A percentile compares a stretch with the other conserved stretches of the same genome.
phyloP scores from a whole-genome alignment of 2,113 vertebrate genomes.

The Oreochromis spilurus region DNA sequence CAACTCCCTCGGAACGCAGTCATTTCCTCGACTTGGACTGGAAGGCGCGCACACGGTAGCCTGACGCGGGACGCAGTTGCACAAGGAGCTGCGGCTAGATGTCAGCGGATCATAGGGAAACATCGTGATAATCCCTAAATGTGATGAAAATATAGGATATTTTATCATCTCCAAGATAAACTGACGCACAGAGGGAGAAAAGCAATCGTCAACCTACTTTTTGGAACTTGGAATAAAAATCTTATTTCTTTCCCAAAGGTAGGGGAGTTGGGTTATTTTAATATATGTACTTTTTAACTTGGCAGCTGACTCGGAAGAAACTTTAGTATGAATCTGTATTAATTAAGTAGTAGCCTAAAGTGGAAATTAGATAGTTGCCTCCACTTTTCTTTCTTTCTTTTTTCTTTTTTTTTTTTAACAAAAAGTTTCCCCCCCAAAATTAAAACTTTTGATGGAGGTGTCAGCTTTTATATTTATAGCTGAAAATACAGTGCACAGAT shows the following conservation, averaged over 20 bases:
- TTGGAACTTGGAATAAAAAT: conserved; percentile 45
- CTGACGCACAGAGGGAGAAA: conserved; percentile 6
- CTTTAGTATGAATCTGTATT: not conserved
- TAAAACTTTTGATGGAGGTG: not conserved
- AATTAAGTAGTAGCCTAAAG: not conserved
- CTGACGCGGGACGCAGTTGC: conserved; percentile 20
- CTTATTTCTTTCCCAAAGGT: conserved; percentile 48
- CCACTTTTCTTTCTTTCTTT: not conserved
- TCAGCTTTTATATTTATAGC: not conserved
- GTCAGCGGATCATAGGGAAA: conserved; percentile 31
- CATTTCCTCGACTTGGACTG: conserved; percentile 44
- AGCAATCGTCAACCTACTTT: not conserved
- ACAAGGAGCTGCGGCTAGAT: conserved; percentile 36
- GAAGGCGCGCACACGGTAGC: conserved; percentile 14
- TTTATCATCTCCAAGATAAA: conserved; percentile 31
- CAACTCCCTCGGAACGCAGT: conserved; percentile 42
- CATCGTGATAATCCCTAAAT: conserved; percentile 44
- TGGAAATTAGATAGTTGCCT: not conserved
- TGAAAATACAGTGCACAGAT: not conserved
- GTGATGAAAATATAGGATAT: conserved; percentile 43
- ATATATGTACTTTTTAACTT: not conserved
- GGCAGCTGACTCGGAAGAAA: not conserved
- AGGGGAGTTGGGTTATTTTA: conserved; percentile 20
- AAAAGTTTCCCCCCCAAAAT: not conserved
- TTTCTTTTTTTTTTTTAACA: not conserved